phyloP scores from a whole-genome alignment of 1,140 invertebrate species.

The Caenorhabditis inopinata region DNA sequence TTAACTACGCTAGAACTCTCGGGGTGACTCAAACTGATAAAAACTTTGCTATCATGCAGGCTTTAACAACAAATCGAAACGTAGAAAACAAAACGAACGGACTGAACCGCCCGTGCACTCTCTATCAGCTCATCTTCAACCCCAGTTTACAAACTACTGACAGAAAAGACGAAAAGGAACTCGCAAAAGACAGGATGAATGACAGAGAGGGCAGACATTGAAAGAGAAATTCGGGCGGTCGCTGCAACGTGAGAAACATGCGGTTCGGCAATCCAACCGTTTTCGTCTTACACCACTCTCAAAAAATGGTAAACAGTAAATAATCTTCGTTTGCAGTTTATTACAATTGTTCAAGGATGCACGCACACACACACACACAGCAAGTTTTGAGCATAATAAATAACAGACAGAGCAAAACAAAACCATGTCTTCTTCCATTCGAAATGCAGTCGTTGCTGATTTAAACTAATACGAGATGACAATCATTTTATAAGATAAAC shows the following conservation, averaged over 20 bases:
- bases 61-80: background rate
- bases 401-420: too few relatives aligned
- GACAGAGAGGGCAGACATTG: background rate
- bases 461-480: too few relatives aligned
- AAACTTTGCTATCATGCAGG: background rate
- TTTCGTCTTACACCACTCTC: background rate
- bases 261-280: background rate
- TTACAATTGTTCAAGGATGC: too few relatives aligned
- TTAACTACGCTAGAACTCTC: background rate
- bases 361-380: too few relatives aligned
- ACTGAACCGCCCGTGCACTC: constrained; percentile 4
- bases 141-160: background rate
- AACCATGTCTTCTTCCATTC: too few relatives aligned
- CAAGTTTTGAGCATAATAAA: too few relatives aligned
- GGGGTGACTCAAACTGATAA: too few relatives aligned
- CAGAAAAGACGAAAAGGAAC: background rate
- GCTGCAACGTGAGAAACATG: constrained; percentile 16
- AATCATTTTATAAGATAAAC: too few relatives aligned
- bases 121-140: background rate
- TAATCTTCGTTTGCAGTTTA: background rate
- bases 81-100: background rate
- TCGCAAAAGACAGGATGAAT: background rate
- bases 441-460: too few relatives aligned
- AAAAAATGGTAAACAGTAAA: constrained; percentile 9
- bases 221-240: background rate